A percentile compares a stretch with the other conserved stretches of the same genome.
Evolutionary conservation across 1,140 invertebrate species (phyloP).

Genomic region (Drosophila miranda): DNA sequence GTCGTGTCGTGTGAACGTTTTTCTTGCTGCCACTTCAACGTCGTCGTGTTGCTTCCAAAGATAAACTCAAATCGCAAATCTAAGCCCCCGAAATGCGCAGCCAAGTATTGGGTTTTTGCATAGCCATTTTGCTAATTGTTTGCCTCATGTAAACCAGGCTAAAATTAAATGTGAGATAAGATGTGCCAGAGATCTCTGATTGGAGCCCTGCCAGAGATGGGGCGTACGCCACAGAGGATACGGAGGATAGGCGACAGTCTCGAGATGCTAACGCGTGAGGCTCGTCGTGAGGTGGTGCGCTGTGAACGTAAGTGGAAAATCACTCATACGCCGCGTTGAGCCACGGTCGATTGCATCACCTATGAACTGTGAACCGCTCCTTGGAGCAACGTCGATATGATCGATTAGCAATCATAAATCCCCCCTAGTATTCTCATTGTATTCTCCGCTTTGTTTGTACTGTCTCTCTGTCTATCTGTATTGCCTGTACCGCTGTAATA

Average conservation of each 20-base stretch:
- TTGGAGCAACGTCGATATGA: constrained; percentile 24
- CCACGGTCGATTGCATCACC: constrained; percentile 30
- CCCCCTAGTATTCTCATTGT: neutral
- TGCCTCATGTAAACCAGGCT: constrained; percentile 59
- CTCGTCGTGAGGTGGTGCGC: constrained; percentile 51
- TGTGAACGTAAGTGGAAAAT: constrained; percentile 69
- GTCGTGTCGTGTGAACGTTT: constrained; percentile 62
- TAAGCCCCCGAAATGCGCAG: constrained; percentile 54
- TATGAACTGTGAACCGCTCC: constrained; percentile 10
- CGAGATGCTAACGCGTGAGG: constrained; percentile 70
- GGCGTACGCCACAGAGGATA: constrained; percentile 50
- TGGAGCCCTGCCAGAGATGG: constrained; percentile 20
- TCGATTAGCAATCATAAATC: constrained; percentile 39
- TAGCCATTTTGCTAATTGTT: constrained; percentile 77
- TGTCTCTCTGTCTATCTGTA: constrained; percentile 12
- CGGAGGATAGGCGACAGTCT: constrained; percentile 66
- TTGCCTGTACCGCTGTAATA: constrained; percentile 54
- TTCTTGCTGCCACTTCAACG: constrained; percentile 21
- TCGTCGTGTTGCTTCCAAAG: constrained; percentile 1
- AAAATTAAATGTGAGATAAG: constrained; percentile 31
- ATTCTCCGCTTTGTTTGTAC: no score
- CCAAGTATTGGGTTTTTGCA: constrained; percentile 75
- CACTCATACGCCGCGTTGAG: constrained; percentile 15
- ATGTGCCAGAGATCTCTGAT: constrained; percentile 30
- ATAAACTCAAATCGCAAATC: constrained; percentile 20